These are phyloP conservation scores for Alauda arvensis DNA, from an alignment of 2,797 vertebrate species.

Conservation along the genomic window DNA sequence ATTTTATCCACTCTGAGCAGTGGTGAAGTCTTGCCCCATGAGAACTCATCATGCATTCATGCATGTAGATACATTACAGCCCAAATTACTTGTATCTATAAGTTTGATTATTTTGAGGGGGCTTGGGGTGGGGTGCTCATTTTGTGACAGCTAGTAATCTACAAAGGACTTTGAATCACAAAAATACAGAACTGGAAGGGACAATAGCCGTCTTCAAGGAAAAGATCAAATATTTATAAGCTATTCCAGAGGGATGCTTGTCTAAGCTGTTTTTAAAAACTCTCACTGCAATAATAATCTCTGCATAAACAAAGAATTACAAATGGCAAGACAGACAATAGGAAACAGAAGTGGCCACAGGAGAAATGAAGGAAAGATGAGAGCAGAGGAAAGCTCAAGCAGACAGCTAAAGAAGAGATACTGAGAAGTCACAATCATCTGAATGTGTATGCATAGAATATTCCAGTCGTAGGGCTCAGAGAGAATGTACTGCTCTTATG, in stretches of 20 bases:
- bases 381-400: not conserved
- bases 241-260: not conserved
- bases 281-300: conserved; percentile 1
- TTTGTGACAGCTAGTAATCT: not conserved
- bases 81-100: rapidly evolving
- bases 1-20: not conserved
- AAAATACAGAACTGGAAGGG: conserved; percentile 1
- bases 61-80: not conserved
- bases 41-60: not conserved
- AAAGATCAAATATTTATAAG: conserved; percentile 20
- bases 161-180: not conserved
- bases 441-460: not conserved
- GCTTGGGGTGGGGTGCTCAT: not conserved
- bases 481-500: not conserved
- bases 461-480: not conserved
- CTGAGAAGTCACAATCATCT: not conserved
- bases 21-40: not conserved
- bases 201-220: not conserved
- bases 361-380: conserved; percentile 4
- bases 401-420: not conserved
- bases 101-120: not conserved
- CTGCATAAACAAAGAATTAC: not conserved
- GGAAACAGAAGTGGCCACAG: not conserved
- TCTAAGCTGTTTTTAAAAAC: not conserved
- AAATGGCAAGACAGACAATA: conserved; percentile 1